Evolutionary conservation across 2,888 invertebrate genomes (phyloP).

Genomic region (Dynastes tityus): DNA sequence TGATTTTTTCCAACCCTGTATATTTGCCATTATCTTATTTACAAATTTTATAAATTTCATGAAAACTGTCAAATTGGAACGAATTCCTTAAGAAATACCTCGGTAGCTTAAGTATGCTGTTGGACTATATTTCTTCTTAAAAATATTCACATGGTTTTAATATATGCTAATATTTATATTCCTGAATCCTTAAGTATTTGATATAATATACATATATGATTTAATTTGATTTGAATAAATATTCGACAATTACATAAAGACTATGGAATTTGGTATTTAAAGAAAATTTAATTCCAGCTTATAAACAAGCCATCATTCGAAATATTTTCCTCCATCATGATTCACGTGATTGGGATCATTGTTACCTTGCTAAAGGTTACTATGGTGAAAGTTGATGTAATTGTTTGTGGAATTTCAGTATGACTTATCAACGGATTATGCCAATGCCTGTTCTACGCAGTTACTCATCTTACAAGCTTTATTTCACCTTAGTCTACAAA

Average conservation of each 20-base stretch:
- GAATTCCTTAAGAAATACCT: no score
- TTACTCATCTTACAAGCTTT: conserved; percentile 6
- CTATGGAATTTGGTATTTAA: background rate
- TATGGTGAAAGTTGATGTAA: conserved; percentile 11
- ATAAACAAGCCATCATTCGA: background rate
- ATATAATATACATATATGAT: background rate
- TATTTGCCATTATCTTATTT: background rate
- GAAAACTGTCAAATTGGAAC: background rate
- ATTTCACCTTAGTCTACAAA: background rate
- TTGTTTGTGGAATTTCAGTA: background rate
- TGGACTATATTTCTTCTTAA: background rate
- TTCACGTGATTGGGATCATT: background rate
- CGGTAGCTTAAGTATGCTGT: no score
- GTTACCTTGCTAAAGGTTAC: conserved; percentile 4
- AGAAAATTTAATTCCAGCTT: background rate
- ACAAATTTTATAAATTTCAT: conserved; percentile 26
- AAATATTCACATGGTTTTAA: background rate
- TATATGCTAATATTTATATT: no score
- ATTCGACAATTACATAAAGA: background rate
- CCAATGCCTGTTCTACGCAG: background rate
- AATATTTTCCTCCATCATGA: background rate
- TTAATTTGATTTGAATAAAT: conserved; percentile 9
- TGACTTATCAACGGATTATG: conserved; percentile 13
- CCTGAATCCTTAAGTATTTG: no score
- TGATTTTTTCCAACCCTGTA: no score